phyloP scores from a whole-genome alignment of 2,113 vertebrate species.

The Oxyura jamaicensis region DNA sequence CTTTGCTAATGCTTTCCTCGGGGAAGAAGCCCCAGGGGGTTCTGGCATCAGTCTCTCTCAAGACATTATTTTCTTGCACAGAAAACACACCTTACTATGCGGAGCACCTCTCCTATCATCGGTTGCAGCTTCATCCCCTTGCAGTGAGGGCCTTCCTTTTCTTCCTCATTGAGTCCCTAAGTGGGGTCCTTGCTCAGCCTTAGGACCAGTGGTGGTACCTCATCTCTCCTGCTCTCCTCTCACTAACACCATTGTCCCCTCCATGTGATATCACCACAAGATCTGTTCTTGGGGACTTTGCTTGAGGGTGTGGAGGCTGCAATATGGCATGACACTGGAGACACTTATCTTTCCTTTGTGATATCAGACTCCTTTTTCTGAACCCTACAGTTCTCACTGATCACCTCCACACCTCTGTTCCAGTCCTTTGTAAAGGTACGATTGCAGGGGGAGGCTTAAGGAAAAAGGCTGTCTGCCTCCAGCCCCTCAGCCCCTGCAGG shows the following conservation, averaged over 20 bases:
- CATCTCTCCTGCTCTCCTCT: neutral
- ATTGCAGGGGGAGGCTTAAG: neutral
- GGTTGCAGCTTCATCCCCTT: neutral
- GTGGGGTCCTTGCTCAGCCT: neutral
- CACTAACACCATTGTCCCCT: neutral
- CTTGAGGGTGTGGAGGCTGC: neutral
- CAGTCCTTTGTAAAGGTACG: neutral
- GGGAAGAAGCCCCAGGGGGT: neutral
- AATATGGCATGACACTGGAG: neutral
- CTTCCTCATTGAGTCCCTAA: neutral
- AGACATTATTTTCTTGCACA: neutral
- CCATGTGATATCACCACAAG: accelerated
- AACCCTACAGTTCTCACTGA: neutral
- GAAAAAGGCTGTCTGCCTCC: neutral
- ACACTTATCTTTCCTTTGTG: neutral
- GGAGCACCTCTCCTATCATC: neutral
- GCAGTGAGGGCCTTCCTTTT: neutral
- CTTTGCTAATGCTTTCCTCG: neutral
- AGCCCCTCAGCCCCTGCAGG: neutral
- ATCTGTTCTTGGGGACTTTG: neutral
- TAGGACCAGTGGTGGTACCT: neutral
- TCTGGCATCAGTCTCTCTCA: neutral
- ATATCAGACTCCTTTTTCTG: neutral
- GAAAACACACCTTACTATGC: neutral
- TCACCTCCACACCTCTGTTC: neutral